These are phyloP conservation scores for Conus canariensis DNA, from an alignment of 2,888 invertebrate species.

Conservation along the genomic window DNA sequence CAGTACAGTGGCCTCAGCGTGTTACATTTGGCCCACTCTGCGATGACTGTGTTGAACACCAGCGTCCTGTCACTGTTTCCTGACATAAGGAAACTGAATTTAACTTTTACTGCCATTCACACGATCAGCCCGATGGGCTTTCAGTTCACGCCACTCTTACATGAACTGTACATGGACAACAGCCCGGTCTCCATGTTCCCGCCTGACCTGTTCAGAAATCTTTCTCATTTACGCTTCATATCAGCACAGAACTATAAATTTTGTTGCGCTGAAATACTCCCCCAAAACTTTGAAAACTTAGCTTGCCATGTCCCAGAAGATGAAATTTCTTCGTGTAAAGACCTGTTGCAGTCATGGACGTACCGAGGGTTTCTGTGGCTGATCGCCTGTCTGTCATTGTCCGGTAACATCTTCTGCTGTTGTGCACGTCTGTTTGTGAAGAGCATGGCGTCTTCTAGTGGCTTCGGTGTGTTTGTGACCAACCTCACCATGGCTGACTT, in stretches of 20 bases:
- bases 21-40: no score
- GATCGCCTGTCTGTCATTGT: not conserved
- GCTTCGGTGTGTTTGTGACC: slow-evolving; percentile 1
- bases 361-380: not conserved
- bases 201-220: not conserved
- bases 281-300: not conserved
- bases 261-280: not conserved
- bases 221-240: not conserved
- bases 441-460: not conserved
- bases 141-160: no score
- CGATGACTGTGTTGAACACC: no score
- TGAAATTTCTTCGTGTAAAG: not conserved
- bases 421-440: no score
- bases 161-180: no score
- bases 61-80: no score
- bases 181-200: not conserved
- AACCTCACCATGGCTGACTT: not conserved
- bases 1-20: no score
- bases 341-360: not conserved
- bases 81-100: no score
- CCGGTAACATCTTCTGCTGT: no score
- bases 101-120: no score
- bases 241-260: no score
- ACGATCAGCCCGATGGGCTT: no score
- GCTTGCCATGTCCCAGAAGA: not conserved